These are phyloP conservation scores for Cenopis cana DNA, from an alignment of 2,888 invertebrate species.

Conservation along the genomic window DNA sequence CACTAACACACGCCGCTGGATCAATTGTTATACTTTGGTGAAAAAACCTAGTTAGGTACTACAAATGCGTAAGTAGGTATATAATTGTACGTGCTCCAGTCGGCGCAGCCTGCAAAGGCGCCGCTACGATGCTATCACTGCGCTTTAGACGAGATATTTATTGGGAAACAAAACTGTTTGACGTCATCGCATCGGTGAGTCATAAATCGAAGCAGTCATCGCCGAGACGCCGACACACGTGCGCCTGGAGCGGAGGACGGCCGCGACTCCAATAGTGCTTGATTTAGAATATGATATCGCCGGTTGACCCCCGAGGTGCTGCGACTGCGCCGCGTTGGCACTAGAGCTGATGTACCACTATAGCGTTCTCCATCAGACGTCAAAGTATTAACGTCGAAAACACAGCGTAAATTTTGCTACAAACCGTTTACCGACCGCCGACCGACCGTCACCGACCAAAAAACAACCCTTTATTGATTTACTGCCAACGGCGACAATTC, in stretches of 20 bases:
- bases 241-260: not conserved
- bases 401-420: not conserved
- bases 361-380: not conserved
- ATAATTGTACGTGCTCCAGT: too few relatives aligned
- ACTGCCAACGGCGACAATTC: slow-evolving; percentile 60
- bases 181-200: slow-evolving; percentile 13
- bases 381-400: not conserved
- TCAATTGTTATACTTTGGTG: too few relatives aligned
- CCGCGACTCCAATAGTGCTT: slow-evolving; percentile 55
- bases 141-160: slow-evolving; percentile 26
- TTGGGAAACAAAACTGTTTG: slow-evolving; percentile 30
- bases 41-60: too few relatives aligned
- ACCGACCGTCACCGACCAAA: slow-evolving; percentile 43
- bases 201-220: slow-evolving; percentile 37
- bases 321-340: slow-evolving; percentile 7
- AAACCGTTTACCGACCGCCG: slow-evolving; percentile 18
- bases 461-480: slow-evolving; percentile 71
- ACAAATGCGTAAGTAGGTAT: too few relatives aligned
- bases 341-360: not conserved
- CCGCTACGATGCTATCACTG: slow-evolving; percentile 36
- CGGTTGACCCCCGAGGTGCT: slow-evolving; percentile 22
- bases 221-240: slow-evolving; percentile 31
- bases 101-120: not conserved
- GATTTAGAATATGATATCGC: slow-evolving; percentile 66
- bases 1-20: too few relatives aligned